Percentiles rank a stretch among this genome's conserved stretches.
Conservation (phyloP, 2,113 vertebrate genomes). For the Syngnathoides biaculeatus region DNA sequence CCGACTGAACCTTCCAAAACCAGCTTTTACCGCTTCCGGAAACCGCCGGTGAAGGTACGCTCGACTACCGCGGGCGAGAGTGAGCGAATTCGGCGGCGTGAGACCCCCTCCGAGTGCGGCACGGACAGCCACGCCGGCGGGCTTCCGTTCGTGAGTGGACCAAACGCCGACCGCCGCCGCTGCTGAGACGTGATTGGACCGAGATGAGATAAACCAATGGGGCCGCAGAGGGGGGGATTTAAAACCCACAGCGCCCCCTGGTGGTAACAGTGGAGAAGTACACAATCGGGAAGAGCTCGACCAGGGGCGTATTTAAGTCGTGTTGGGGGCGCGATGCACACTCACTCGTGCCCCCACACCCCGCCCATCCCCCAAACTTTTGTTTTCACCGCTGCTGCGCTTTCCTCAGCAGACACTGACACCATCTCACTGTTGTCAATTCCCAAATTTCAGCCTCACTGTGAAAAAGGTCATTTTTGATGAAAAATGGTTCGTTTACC, state of each 20-base stretch:
- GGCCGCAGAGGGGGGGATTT: background rate
- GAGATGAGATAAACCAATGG: background rate
- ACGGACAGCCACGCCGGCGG: background rate
- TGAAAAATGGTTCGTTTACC: background rate
- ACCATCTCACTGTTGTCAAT: background rate
- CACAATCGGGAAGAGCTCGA: background rate
- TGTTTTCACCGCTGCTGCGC: background rate
- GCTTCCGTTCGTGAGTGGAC: background rate
- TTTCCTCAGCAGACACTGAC: background rate
- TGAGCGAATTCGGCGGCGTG: background rate
- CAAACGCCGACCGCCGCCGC: background rate
- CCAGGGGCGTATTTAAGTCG: background rate
- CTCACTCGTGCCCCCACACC: background rate
- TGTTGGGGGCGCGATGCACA: background rate
- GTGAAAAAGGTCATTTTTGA: background rate
- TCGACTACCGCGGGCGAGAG: background rate
- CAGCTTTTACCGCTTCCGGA: slow-evolving; percentile 37
- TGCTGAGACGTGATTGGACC: background rate
- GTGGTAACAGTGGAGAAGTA: slow-evolving; percentile 19
- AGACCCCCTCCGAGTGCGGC: background rate
- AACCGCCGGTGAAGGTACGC: slow-evolving; percentile 12
- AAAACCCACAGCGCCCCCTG: slow-evolving; percentile 5
- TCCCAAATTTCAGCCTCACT: background rate
- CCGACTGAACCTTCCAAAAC: slow-evolving; percentile 57
- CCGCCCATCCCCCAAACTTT: background rate